Conservation (phyloP, 2,113 vertebrate species). For the Catharus fuscescens region DNA sequence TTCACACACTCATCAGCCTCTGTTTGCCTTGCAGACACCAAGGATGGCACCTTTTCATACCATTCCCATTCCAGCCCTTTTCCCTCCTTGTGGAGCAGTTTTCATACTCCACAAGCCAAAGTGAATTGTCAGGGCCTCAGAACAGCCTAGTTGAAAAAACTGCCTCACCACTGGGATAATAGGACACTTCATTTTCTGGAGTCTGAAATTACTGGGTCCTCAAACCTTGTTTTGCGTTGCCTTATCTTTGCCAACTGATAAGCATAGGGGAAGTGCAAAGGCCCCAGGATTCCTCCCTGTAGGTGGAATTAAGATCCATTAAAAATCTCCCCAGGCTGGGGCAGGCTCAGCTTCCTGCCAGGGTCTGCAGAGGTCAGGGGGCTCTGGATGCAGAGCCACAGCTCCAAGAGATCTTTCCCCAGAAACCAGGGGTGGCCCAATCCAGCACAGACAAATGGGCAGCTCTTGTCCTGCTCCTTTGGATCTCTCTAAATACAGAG, state of each 20-base stretch:
- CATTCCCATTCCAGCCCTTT: neutral
- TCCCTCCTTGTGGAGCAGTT: neutral
- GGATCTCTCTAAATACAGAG: neutral
- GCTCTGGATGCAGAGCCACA: neutral
- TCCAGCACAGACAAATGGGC: neutral
- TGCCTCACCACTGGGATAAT: neutral
- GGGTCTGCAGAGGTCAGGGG: neutral
- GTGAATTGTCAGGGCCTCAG: neutral
- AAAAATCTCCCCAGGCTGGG: neutral
- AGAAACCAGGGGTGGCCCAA: neutral
- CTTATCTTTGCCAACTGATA: neutral
- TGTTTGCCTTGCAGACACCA: neutral
- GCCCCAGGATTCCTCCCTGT: neutral
- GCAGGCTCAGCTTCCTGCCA: neutral
- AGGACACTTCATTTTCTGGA: neutral
- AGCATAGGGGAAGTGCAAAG: neutral
- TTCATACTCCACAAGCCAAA: neutral
- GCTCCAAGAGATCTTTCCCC: neutral
- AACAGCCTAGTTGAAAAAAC: neutral
- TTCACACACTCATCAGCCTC: neutral
- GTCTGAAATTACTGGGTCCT: neutral
- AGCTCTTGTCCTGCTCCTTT: neutral
- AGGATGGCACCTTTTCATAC: accelerated
- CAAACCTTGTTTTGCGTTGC: neutral
- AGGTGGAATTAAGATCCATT: neutral